phyloP scores from a whole-genome alignment of 2,113 vertebrate species.

The Hemibagrus wyckioides region DNA sequence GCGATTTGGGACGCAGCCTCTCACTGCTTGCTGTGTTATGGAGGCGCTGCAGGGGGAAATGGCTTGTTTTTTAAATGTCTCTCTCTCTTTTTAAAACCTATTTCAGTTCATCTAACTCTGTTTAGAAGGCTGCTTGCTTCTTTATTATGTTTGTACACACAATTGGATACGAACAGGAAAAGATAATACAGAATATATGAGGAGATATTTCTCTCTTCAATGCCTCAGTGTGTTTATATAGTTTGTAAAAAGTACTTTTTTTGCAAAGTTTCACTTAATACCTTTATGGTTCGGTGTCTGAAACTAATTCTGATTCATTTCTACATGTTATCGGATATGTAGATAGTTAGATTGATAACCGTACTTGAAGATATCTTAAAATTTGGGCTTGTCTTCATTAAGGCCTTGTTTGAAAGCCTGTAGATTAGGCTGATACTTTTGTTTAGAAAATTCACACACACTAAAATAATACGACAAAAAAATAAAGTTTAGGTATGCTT shows the following conservation, averaged over 20 bases:
- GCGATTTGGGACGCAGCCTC: conserved; percentile 8
- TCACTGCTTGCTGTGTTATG: conserved; percentile 4
- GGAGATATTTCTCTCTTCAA: not conserved
- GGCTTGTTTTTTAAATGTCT: not conserved
- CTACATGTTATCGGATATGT: no score
- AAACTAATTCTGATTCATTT: not conserved
- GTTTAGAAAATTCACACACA: not conserved
- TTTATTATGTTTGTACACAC: not conserved
- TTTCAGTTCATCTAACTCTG: not conserved
- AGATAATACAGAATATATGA: not conserved
- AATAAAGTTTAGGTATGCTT: not conserved
- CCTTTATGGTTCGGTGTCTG: not conserved
- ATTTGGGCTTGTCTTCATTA: not conserved
- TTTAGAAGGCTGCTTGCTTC: not conserved
- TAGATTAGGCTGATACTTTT: not conserved
- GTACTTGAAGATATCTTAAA: not conserved
- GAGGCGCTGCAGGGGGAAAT: conserved; percentile 38
- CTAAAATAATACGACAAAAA: not conserved
- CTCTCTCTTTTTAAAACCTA: not conserved
- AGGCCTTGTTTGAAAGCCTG: not conserved
- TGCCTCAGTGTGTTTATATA: not conserved
- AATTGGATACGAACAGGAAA: not conserved
- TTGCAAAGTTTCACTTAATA: not conserved
- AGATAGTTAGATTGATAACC: not conserved
- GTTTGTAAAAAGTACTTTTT: no score